Conservation (phyloP, 2,797 vertebrate species). For the Mergus octosetaceus region DNA sequence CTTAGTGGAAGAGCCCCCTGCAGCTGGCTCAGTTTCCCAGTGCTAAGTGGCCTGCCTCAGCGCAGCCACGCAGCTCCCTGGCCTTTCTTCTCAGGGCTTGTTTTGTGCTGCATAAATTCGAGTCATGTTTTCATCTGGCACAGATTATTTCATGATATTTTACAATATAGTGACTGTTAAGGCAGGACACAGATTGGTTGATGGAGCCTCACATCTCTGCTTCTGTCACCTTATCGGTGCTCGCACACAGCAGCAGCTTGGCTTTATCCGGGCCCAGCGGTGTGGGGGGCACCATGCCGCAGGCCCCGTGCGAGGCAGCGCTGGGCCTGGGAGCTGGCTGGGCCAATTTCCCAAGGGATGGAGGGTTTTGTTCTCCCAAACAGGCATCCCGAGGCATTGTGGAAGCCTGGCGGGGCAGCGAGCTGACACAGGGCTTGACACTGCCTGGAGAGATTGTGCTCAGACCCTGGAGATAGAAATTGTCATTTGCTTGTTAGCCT, state of each 20-base stretch:
- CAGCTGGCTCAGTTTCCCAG: background rate
- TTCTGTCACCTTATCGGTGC: background rate
- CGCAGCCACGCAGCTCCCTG: background rate
- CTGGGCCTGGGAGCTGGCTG: background rate
- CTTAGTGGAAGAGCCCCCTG: background rate
- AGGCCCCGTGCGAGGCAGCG: background rate
- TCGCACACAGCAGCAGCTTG: background rate
- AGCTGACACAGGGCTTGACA: conserved; percentile 65
- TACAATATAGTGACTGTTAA: background rate
- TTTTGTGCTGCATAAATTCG: background rate
- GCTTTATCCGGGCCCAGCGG: background rate
- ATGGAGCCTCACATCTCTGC: background rate
- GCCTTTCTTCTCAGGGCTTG: background rate
- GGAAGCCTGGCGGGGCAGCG: conserved; percentile 42
- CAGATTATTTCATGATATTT: background rate
- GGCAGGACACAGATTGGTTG: background rate
- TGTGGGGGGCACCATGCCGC: background rate
- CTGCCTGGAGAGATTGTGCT: conserved; percentile 47
- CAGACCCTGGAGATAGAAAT: conserved; percentile 51
- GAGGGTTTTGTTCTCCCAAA: conserved; percentile 39
- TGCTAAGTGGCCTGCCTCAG: background rate
- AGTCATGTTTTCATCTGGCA: background rate
- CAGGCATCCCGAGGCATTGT: conserved; percentile 46
- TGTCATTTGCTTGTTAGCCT: conserved; percentile 71
- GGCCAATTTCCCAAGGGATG: conserved; percentile 9